Base-by-base conservation (phyloP, 2,113 vertebrate species). In the Cygnus atratus region DNA sequence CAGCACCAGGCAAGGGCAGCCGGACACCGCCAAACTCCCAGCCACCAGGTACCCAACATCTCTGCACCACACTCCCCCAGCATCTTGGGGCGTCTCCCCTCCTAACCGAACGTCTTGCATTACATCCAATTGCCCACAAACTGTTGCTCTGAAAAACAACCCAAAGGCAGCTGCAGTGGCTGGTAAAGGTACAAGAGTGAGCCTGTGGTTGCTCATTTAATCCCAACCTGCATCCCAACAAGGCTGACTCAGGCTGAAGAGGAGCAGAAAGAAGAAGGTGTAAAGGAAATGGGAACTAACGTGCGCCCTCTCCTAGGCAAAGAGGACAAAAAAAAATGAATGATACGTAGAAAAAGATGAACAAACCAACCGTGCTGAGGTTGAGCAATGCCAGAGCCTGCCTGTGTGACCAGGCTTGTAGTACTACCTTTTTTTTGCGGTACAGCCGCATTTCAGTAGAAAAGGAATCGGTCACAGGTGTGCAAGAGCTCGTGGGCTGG, bases 341-440 rank as follows among this genome's bases (percentile, higher is more conserved):
- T 1, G 2, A 67, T 31, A 59, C 5, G 8, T 28, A 63, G 35
- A 21, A 8, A 31, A 37, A 70, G 33, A 50, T 0, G 0, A 71
- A 54, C 41, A 78, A 86, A 79, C 28, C 7, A 81, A 48, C 10
- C 15, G 33, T 9, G 17, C 13, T 25, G 35, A 52, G 33, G 50
- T 73, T 87, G 21, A 52, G 43, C 77, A 74, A 25, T 66, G 29
- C 35, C 68, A 67, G 25, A 59, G 24, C 33, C 11, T 25, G 88
- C 33, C 59, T 39, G 24, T 8, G 39, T 31, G 44, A 81, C 20
- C 26, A 54, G 25, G 25, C n/a, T 46, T 6, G 0, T 48, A 86
- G 5, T 20, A 26, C 20, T 16, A 76, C 35, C 31, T 26, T 33
- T 29, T 22, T 85, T 57, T 72, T 37, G 33, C 11, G 43, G 29